Evolutionary conservation across 2,888 invertebrate species (phyloP), one percentile per base, ranked within the genome.

Genomic region (Eilema depressum): DNA sequence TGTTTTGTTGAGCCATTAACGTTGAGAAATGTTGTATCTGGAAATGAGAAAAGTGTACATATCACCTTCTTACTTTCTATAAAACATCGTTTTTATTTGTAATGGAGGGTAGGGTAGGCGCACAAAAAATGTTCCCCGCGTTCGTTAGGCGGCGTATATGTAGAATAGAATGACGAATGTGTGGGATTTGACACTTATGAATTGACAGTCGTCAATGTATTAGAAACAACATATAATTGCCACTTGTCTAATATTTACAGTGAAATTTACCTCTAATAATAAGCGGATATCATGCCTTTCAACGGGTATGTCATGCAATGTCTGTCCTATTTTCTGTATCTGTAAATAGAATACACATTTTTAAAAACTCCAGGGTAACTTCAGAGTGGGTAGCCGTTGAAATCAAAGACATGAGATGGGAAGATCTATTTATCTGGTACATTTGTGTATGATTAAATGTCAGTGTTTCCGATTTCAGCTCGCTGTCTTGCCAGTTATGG

Each of bases 21-120:
- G 90, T 83, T 3, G 92, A 87, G 77, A 95, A 92, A 80, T 94
- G 94, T 82, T 94, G 93, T 53, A 94, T 85, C 94, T 95, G 87
- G 1, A 85, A 86, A 66, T 37, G 53, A 68, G 28, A 30, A 41
- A 11, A 30, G 1, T n/a, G n/a, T n/a, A n/a, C n/a, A n/a, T n/a
- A n/a, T n/a, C n/a, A n/a, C n/a, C n/a, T n/a, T n/a, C n/a, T n/a
- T 41, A 12, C 5, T 33, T 33, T 33, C 1, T 8, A 8, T 33
- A 33, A 33, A 8, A 28, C 28, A 28, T 28, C 28, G n/a, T 33
- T 33, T 33, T 33, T 33, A 33, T 33, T 33, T 37, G n/a, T n/a
- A n/a, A n/a, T n/a, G n/a, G n/a, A n/a, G n/a, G n/a, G n/a, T n/a
- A n/a, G n/a, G n/a, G n/a, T n/a, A n/a, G n/a, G n/a, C n/a, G n/a